Conservation (phyloP, 2,888 invertebrate species). For the Acheta domesticus region DNA sequence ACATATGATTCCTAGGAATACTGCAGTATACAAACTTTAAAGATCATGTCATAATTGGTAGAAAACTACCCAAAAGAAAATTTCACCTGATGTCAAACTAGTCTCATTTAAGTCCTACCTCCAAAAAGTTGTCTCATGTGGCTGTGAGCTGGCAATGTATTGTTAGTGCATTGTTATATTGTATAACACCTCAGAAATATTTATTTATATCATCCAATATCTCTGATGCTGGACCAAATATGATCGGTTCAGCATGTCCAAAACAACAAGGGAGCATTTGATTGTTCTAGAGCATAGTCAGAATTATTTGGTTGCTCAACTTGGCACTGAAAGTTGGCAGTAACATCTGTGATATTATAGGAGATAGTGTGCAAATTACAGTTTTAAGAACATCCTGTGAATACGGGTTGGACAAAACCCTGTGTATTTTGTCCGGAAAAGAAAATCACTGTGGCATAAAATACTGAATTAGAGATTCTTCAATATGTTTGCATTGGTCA, state of each 20-base stretch:
- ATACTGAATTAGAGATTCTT: background rate
- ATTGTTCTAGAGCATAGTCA: slow-evolving; percentile 10
- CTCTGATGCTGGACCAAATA: slow-evolving; percentile 9
- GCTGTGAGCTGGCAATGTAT: background rate
- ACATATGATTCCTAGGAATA: too few species aligned
- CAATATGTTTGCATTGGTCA: background rate
- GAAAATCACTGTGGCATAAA: background rate
- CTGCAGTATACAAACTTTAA: too few species aligned
- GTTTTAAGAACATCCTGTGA: slow-evolving; percentile 18
- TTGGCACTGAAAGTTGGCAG: slow-evolving; percentile 4
- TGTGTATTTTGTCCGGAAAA: background rate
- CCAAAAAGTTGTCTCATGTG: background rate
- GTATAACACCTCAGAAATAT: slow-evolving; percentile 1
- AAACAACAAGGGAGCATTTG: background rate
- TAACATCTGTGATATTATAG: slow-evolving; percentile 31
- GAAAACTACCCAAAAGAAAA: too few species aligned
- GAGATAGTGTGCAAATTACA: slow-evolving; percentile 24
- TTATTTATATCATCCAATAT: slow-evolving; percentile 11
- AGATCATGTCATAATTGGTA: too few species aligned
- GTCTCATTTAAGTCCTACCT: background rate
- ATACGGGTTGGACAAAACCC: slow-evolving; percentile 6
- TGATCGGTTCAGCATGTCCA: background rate
- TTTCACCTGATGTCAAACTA: too few species aligned
- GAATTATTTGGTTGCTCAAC: slow-evolving; percentile 6
- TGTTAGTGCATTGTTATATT: slow-evolving; percentile 9